Evolutionary conservation across 1,140 invertebrate species (phyloP), one percentile per base, ranked within the genome.

Genomic region (Platyscapa corneri): DNA sequence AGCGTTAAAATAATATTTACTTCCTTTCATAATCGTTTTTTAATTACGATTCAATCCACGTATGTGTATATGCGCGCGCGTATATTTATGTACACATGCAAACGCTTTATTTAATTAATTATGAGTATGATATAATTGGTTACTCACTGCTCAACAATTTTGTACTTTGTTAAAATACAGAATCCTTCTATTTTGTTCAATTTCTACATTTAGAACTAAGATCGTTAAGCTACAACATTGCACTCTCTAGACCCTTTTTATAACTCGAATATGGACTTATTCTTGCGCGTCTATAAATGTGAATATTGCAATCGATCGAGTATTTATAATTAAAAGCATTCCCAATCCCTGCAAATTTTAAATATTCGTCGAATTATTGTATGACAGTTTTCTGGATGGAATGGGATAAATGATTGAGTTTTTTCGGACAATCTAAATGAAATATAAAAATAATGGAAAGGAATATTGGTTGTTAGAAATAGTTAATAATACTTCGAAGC

Each of bases 291-390:
- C n/a, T 77, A 77, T 77, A 56, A 70, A 70, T 23, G 42, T 30
- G 7, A 70, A 72, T 46, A 70, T 72, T 46, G 32, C 80, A 49
- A 82, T 82, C 67, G 20, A 82, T 82, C 32, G 16, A 27, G 20
- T 18, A 23, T 82, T 27, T 30, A 60, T 74, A 82, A 82, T 70
- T 81, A 72, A 72, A 7, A 60, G 3, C 27, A 18, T 56, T 30
- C n/a, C 27, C 60, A 12, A 42, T 42, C 1, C 6, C 10, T 12
- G 20, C 39, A 16, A 74, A 74, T 74, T 74, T n/a, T 74, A n/a
- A 42, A 42, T 27, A 1, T 6, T 74, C 37, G 30, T 7, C 20
- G 70, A n/a, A n/a, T n/a, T n/a, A n/a, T n/a, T n/a, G n/a, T 14
- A 10, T 12, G 18, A 8, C 0, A 0, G 37, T 27, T 42, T 74